These are phyloP conservation scores for Trematomus loennbergii DNA, from an alignment of 2,113 vertebrate species.

Conservation along the genomic window DNA sequence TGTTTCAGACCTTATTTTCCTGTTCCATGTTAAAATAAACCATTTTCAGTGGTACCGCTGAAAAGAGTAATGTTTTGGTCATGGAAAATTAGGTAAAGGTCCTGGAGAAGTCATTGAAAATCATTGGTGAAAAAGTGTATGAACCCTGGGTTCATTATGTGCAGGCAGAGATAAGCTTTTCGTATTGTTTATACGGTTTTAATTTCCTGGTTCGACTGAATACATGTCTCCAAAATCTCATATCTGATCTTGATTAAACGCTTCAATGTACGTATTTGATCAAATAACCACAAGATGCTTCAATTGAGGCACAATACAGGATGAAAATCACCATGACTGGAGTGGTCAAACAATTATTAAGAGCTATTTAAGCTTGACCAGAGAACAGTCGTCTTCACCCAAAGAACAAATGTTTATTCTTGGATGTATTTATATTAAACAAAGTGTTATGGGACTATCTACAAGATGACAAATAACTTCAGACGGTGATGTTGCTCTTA, in stretches of 20 bases:
- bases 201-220: neutral
- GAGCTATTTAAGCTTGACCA: neutral
- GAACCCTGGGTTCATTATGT: no score
- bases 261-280: neutral
- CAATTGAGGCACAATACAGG: neutral
- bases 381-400: neutral
- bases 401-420: no score
- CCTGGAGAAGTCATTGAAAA: no score
- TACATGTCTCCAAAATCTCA: neutral
- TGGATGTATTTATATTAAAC: no score
- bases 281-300: neutral
- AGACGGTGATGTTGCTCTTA: neutral
- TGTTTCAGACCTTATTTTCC: no score
- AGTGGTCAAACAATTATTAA: no score
- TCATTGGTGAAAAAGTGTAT: no score
- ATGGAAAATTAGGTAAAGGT: no score
- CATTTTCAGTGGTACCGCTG: no score
- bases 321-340: slow-evolving; percentile 11
- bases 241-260: neutral
- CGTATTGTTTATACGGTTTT: neutral
- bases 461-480: neutral
- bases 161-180: neutral
- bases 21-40: no score
- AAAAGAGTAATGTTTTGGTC: no score
- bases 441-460: no score